Evolutionary conservation across 2,888 invertebrate species (phyloP).

Genomic region (Oscheius onirici): DNA sequence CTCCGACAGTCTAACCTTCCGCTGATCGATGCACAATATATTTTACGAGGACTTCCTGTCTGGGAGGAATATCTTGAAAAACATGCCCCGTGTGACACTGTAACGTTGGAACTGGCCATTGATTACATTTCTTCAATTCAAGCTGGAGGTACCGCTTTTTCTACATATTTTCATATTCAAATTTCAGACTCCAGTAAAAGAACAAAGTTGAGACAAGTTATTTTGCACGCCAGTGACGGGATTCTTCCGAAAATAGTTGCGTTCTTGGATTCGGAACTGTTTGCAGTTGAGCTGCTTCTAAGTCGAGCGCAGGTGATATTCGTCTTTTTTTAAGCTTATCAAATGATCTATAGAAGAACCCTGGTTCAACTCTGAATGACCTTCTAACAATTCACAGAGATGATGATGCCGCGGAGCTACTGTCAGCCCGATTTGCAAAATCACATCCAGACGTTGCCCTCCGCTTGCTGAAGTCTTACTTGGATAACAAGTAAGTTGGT

Average conservation of each 20-base stretch:
- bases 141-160: not conserved
- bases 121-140: not conserved
- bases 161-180: not conserved
- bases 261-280: not conserved
- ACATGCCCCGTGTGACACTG: not conserved
- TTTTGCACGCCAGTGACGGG: not conserved
- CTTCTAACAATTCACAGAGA: not conserved
- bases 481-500: slow-evolving; percentile 5
- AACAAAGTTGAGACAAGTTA: not conserved
- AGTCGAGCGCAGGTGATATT: not conserved
- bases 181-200: not conserved
- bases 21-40: not conserved
- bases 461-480: not conserved
- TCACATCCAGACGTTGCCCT: slow-evolving; percentile 5
- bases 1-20: not conserved
- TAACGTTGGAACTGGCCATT: not conserved
- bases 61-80: slow-evolving; percentile 12
- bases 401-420: slow-evolving; percentile 1
- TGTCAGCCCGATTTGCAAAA: not conserved
- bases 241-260: not conserved
- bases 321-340: not conserved
- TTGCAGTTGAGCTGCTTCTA: not conserved
- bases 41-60: not conserved
- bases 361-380: not conserved
- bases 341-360: not conserved